Conservation (phyloP, 2,888 invertebrate species). For the Patella pellucida region DNA sequence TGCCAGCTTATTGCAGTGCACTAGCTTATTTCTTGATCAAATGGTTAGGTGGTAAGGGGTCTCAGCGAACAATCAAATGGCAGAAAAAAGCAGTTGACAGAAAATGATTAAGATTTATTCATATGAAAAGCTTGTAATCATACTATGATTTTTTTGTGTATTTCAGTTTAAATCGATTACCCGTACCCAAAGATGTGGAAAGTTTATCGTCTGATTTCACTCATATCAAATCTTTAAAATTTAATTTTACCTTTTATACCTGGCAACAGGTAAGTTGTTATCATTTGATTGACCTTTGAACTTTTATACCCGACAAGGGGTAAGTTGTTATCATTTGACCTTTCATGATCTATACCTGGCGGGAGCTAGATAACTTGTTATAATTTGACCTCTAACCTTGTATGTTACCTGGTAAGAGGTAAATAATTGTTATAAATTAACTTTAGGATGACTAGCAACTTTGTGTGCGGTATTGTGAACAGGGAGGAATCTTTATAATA, state of each 20-base stretch:
- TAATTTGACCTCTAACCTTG: slow-evolving; percentile 71
- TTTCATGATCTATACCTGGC: slow-evolving; percentile 81
- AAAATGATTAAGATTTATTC: no score
- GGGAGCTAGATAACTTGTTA: slow-evolving; percentile 75
- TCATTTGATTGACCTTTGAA: no score
- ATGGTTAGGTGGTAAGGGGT: no score
- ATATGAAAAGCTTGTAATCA: neutral
- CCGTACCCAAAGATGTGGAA: slow-evolving; percentile 76
- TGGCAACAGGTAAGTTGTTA: slow-evolving; percentile 79
- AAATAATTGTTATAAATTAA: slow-evolving; percentile 21
- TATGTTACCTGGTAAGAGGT: slow-evolving; percentile 85
- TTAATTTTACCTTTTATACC: slow-evolving; percentile 79
- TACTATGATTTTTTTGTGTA: slow-evolving; percentile 3
- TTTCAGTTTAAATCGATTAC: slow-evolving; percentile 83
- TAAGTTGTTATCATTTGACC: no score
- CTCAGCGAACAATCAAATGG: no score
- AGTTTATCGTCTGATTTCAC: slow-evolving; percentile 74
- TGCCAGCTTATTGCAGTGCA: no score
- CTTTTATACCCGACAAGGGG: no score
- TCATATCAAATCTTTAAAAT: slow-evolving; percentile 78
- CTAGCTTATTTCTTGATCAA: no score
- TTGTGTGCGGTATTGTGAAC: no score
- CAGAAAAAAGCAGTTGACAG: no score
- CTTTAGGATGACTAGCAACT: no score
- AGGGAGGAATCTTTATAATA: no score